Percentiles rank a stretch among this genome's conserved stretches.
Evolutionary conservation across 2,113 vertebrate species (phyloP).

Genomic region (Zapus hudsonius): DNA sequence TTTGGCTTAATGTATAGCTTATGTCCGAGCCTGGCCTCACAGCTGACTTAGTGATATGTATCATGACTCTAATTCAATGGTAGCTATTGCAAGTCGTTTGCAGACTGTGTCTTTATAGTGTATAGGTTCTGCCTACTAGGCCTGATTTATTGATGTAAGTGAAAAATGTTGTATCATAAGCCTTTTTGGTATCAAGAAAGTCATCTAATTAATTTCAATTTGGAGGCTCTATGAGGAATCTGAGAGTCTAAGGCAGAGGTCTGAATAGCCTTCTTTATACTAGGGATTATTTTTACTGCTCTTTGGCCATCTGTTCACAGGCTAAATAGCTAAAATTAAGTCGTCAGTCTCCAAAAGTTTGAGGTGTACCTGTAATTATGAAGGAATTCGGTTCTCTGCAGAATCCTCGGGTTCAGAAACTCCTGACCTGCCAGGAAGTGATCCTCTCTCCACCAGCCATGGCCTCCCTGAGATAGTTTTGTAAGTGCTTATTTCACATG

Average conservation of each 20-base stretch:
- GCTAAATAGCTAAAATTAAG: conserved; percentile 11
- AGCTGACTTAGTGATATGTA: neutral
- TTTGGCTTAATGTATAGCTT: neutral
- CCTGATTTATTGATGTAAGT: neutral
- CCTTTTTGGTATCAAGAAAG: neutral
- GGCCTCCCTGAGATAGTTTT: neutral
- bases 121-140: neutral
- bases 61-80: neutral
- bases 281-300: neutral
- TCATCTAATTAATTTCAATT: conserved; percentile 42
- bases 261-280: conserved; percentile 12
- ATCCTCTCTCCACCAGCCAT: neutral
- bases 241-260: neutral
- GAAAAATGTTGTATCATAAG: neutral
- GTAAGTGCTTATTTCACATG: neutral
- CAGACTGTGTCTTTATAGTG: neutral
- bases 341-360: too few species aligned
- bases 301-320: neutral
- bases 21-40: neutral
- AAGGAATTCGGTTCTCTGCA: neutral
- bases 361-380: neutral
- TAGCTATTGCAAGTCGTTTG: neutral
- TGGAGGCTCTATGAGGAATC: neutral
- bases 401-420: neutral
- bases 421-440: neutral